phyloP scores from a whole-genome alignment of 2,797 vertebrate species.

The Alcedo quadribrachys region DNA sequence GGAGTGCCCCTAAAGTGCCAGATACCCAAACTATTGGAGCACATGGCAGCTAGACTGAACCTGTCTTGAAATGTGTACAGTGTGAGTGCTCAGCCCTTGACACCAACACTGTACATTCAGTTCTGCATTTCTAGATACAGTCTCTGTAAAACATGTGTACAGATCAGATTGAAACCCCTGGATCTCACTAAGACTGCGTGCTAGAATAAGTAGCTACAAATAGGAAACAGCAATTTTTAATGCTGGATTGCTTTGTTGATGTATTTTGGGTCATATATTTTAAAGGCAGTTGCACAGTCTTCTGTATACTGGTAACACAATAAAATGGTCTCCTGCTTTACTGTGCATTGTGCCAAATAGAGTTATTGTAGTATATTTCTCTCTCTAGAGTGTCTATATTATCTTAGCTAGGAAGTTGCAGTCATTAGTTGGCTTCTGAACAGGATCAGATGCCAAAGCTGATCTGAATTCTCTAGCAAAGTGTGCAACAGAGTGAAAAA shows the following conservation, averaged over 20 bases:
- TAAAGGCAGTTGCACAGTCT: slow-evolving; percentile 3
- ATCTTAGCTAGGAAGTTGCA: slow-evolving; percentile 54
- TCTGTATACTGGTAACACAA: neutral
- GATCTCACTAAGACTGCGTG: neutral
- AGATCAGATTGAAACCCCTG: neutral
- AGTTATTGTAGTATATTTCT: slow-evolving; percentile 27
- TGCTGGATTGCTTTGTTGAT: slow-evolving; percentile 16
- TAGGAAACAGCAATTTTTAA: neutral
- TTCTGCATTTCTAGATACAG: neutral
- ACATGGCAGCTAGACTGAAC: neutral
- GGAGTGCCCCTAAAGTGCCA: neutral
- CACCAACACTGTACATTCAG: neutral
- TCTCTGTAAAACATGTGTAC: neutral
- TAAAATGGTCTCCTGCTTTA: slow-evolving; percentile 50
- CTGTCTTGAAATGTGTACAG: neutral
- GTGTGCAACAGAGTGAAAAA: slow-evolving; percentile 62
- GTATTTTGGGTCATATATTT: slow-evolving; percentile 41
- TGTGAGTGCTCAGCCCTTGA: fast-evolving
- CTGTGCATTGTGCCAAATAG: slow-evolving; percentile 5
- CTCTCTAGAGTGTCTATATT: slow-evolving; percentile 34
- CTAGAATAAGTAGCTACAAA: slow-evolving; percentile 12
- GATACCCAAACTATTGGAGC: neutral
- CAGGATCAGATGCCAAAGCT: slow-evolving; percentile 53
- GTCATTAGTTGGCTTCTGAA: slow-evolving; percentile 61
- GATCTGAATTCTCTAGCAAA: slow-evolving; percentile 49